These are phyloP conservation scores for Antennarius striatus DNA, from an alignment of 2,113 vertebrate genomes.

Conservation along the genomic window DNA sequence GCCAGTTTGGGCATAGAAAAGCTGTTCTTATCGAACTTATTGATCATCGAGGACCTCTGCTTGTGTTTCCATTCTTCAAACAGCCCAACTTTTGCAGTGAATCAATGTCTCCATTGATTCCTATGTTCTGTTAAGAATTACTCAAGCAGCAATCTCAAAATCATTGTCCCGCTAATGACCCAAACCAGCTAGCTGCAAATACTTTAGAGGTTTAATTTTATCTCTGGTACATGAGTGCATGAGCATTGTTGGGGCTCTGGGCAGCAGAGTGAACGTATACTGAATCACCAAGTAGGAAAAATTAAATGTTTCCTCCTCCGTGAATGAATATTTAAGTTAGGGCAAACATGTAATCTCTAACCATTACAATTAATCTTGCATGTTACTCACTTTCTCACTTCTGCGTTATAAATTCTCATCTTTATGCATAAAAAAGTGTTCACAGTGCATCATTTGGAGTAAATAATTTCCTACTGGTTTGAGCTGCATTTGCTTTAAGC, in stretches of 20 bases:
- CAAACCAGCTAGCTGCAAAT: slow-evolving; percentile 17
- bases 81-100: slow-evolving; percentile 27
- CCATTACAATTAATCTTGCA: slow-evolving; percentile 51
- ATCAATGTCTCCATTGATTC: slow-evolving; percentile 63
- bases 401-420: slow-evolving; percentile 44
- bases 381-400: slow-evolving; percentile 38
- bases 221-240: too few species aligned
- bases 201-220: background rate
- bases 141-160: slow-evolving; percentile 44
- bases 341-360: slow-evolving; percentile 39
- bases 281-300: slow-evolving; percentile 11
- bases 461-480: slow-evolving; percentile 67
- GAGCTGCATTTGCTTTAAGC: slow-evolving; percentile 54
- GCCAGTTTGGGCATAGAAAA: slow-evolving; percentile 49
- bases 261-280: background rate
- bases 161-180: slow-evolving; percentile 34
- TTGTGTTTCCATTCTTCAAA: slow-evolving; percentile 39
- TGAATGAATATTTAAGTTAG: slow-evolving; percentile 32
- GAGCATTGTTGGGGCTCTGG: too few species aligned
- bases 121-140: slow-evolving; percentile 57
- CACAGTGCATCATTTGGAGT: slow-evolving; percentile 56
- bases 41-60: slow-evolving; percentile 48
- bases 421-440: slow-evolving; percentile 53
- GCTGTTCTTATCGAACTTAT: slow-evolving; percentile 54
- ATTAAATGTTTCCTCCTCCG: slow-evolving; percentile 41